Evolutionary conservation across 2,113 vertebrate genomes (phyloP).

Genomic region (Gopherus flavomarginatus): DNA sequence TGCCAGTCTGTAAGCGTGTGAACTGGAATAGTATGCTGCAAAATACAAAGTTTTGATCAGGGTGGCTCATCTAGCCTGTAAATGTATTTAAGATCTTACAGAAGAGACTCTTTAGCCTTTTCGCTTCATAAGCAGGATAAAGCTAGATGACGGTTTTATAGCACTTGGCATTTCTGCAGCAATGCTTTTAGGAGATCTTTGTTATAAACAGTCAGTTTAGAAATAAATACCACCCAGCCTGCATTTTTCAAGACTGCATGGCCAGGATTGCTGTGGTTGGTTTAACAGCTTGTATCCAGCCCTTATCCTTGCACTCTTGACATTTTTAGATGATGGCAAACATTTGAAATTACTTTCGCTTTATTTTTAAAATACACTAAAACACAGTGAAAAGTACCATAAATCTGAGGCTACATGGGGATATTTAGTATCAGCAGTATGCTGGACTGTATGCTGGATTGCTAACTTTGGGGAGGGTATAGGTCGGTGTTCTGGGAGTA

Average conservation of each 20-base stretch:
- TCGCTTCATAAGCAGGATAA: background rate
- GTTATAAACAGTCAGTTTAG: background rate
- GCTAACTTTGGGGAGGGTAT: background rate
- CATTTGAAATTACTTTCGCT: constrained; percentile 12
- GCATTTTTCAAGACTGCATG: background rate
- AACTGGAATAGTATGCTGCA: constrained; percentile 48
- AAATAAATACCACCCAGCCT: background rate
- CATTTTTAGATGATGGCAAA: background rate
- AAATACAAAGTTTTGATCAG: constrained; percentile 40
- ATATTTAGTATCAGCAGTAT: background rate
- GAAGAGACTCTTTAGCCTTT: constrained; percentile 3
- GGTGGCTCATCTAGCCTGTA: constrained; percentile 42
- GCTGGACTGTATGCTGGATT: background rate
- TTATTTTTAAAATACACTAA: background rate
- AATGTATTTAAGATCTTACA: constrained; percentile 24
- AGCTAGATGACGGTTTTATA: background rate
- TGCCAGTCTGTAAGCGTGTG: constrained; percentile 30
- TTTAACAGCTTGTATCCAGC: background rate
- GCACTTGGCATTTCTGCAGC: background rate
- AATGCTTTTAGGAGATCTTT: background rate
- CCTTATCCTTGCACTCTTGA: background rate
- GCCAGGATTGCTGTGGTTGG: fast-evolving
- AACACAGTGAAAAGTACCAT: background rate
- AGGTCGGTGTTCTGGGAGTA: too few relatives aligned
- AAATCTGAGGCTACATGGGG: background rate